These are phyloP conservation scores for Timandra comae DNA, from an alignment of 2,888 invertebrate genomes.

Conservation along the genomic window DNA sequence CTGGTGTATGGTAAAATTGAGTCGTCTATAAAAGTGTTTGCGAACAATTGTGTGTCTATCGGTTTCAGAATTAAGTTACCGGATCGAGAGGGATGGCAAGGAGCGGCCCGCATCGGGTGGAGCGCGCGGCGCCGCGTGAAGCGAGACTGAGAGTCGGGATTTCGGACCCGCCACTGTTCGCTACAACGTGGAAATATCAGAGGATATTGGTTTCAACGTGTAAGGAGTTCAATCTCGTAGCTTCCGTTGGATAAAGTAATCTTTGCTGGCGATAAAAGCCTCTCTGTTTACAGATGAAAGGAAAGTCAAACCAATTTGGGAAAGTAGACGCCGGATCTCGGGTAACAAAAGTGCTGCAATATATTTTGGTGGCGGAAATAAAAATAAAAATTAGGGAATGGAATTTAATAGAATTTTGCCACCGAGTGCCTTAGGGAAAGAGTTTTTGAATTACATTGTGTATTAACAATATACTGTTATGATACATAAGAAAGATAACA, in stretches of 20 bases:
- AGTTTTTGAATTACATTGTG: no score
- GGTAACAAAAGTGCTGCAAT: conserved; percentile 27
- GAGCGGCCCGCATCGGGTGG: background rate
- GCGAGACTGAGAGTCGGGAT: conserved; percentile 9
- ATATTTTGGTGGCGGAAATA: conserved; percentile 21
- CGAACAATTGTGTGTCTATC: conserved; percentile 2
- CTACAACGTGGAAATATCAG: conserved; percentile 32
- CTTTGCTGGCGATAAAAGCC: conserved; percentile 37
- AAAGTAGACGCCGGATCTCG: conserved; percentile 29
- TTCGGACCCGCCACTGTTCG: conserved; percentile 24
- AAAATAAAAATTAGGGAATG: conserved; percentile 10
- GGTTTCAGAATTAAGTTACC: conserved; percentile 12
- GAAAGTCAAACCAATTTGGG: conserved; percentile 37
- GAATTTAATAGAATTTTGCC: conserved; percentile 1
- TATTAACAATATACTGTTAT: no score
- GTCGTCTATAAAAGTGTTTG: conserved; percentile 11
- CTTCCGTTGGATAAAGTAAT: conserved; percentile 42
- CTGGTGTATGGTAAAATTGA: conserved; percentile 1
- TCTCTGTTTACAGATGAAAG: conserved; percentile 40
- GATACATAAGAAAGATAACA: no score
- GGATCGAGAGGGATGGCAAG: conserved; percentile 5
- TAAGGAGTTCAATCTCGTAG: conserved; percentile 43
- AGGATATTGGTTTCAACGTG: conserved; percentile 48
- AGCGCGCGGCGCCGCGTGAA: conserved; percentile 2
- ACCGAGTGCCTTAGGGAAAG: no score